Conservation (phyloP, 1,140 invertebrate genomes). For the Dufourea novaeangliae region DNA sequence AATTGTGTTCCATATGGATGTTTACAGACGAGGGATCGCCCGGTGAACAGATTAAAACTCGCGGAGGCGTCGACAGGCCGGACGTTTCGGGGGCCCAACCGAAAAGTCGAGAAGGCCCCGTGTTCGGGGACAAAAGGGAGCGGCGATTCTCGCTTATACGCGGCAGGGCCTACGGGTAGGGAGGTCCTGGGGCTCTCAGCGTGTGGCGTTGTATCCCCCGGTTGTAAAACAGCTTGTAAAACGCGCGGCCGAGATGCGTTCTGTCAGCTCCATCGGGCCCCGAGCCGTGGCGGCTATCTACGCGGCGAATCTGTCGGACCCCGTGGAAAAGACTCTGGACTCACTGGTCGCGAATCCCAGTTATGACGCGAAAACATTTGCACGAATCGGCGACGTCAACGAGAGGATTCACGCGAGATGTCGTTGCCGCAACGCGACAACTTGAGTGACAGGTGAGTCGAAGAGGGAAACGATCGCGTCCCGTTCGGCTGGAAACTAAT, state of each 20-base stretch:
- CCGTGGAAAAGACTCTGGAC: slow-evolving; percentile 36
- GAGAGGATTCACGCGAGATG: not conserved
- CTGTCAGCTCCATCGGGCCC: slow-evolving; percentile 60
- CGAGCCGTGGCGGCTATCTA: slow-evolving; percentile 67
- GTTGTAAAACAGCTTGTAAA: slow-evolving; percentile 82
- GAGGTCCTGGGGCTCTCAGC: slow-evolving; percentile 56
- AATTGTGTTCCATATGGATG: too few relatives aligned
- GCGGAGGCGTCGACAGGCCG: slow-evolving; percentile 16
- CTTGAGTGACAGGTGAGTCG: not conserved
- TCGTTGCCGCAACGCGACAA: not conserved
- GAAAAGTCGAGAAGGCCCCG: slow-evolving; percentile 41
- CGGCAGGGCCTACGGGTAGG: slow-evolving; percentile 22
- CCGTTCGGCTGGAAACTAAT: not conserved
- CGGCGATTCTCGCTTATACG: slow-evolving; percentile 30
- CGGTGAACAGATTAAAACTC: not conserved
- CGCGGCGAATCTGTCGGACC: slow-evolving; percentile 67
- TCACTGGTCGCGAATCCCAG: not conserved
- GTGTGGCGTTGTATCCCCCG: slow-evolving; percentile 71
- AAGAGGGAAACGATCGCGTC: not conserved
- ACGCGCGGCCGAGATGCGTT: slow-evolving; percentile 69
- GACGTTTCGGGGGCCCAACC: not conserved
- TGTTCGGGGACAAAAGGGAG: slow-evolving; percentile 50
- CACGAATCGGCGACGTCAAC: not conserved
- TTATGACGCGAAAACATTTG: slow-evolving; percentile 16
- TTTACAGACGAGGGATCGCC: not conserved